These are phyloP conservation scores for Triplophysa dalaica DNA, from an alignment of 2,113 vertebrate species.

Conservation along the genomic window DNA sequence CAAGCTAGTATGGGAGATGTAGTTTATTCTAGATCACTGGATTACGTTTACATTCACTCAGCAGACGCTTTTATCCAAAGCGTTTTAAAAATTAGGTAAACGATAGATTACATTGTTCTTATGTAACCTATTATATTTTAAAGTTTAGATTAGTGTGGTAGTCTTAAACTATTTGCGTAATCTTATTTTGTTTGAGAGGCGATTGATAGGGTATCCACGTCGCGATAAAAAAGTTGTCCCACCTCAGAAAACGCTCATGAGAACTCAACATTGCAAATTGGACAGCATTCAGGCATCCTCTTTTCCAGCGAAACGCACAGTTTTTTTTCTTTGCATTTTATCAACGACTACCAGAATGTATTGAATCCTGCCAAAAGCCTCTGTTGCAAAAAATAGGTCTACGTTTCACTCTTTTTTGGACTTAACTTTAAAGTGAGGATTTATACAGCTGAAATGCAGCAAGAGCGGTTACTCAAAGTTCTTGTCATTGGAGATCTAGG, in stretches of 20 bases:
- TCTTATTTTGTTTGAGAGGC: neutral
- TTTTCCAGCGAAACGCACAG: neutral
- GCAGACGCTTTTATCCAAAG: no score
- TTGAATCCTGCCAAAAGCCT: neutral
- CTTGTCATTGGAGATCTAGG: constrained; percentile 78
- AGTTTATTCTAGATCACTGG: constrained; percentile 10
- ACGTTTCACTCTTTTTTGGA: neutral
- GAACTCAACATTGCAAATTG: neutral
- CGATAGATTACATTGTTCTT: neutral
- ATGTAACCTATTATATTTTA: no score
- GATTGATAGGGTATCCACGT: neutral
- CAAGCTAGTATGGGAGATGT: constrained; percentile 22
- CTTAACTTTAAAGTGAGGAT: neutral
- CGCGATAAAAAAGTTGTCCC: neutral
- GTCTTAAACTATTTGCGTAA: neutral
- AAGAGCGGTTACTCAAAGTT: constrained; percentile 76
- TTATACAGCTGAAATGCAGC: constrained; percentile 60
- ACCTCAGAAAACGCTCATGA: neutral
- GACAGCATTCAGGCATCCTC: neutral
- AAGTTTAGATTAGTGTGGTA: constrained; percentile 5
- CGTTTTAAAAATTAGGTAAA: no score
- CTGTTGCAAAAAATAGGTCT: no score
- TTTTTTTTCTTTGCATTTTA: neutral
- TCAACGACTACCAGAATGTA: neutral
- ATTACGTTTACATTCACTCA: no score